Evolutionary conservation across 2,888 invertebrate species (phyloP).

Genomic region (Drosophila anomelani): DNA sequence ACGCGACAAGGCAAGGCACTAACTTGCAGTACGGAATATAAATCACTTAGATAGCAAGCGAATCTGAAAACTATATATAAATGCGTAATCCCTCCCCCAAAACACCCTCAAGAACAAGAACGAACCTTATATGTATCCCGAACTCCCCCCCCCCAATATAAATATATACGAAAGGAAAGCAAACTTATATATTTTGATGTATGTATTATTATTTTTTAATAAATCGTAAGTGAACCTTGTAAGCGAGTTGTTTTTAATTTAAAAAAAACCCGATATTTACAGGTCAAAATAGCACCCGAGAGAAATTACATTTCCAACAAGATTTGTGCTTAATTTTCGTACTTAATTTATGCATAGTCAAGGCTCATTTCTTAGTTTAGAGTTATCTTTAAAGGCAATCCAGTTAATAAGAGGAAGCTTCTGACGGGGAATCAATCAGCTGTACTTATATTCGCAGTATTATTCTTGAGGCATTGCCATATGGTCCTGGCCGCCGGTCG

Average conservation of each 20-base stretch:
- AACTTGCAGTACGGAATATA: constrained; percentile 30
- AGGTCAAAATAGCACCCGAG: background rate
- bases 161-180: constrained; percentile 1
- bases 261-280: background rate
- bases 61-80: constrained; percentile 9
- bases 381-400: background rate
- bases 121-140: background rate
- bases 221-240: constrained; percentile 57
- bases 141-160: background rate
- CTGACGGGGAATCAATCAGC: constrained; percentile 6
- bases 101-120: constrained; percentile 9
- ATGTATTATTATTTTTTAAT: constrained; percentile 68
- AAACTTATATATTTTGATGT: constrained; percentile 66
- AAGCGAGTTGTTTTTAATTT: background rate
- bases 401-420: background rate
- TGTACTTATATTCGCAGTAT: constrained; percentile 44
- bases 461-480: constrained; percentile 68
- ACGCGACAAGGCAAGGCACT: background rate
- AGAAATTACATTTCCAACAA: constrained; percentile 1
- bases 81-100: background rate
- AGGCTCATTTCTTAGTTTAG: background rate
- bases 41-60: constrained; percentile 28
- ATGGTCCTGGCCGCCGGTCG: constrained; percentile 87
- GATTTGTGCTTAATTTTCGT: no score
- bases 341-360: background rate